These are phyloP conservation scores for Etheostoma nigrum DNA, from an alignment of 2,797 vertebrate species.

Conservation along the genomic window DNA sequence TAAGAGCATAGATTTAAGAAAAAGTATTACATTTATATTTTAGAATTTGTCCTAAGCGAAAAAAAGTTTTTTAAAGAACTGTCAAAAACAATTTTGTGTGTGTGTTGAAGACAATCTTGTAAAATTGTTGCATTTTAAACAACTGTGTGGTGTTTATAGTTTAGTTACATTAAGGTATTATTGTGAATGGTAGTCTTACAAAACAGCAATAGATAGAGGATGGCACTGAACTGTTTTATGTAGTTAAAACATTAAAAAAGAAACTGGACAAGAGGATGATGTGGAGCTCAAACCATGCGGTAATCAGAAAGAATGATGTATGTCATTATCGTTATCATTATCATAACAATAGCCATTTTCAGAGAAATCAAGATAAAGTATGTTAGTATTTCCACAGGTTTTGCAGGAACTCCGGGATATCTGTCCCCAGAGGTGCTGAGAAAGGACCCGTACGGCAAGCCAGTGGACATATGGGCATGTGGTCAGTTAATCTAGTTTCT, in stretches of 20 bases:
- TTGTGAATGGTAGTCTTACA: conserved; percentile 23
- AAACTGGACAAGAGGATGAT: not conserved
- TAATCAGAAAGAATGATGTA: not conserved
- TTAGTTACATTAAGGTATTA: not conserved
- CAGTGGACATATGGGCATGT: conserved; percentile 99
- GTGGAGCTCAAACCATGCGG: too few species aligned
- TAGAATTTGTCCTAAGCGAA: not conserved
- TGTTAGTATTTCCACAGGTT: conserved; percentile 84
- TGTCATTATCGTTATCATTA: not conserved
- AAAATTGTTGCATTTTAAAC: not conserved
- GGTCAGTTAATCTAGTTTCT: conserved; percentile 85
- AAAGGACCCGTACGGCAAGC: conserved; percentile 99
- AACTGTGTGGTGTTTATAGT: not conserved
- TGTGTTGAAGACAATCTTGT: not conserved
- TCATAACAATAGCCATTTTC: not conserved
- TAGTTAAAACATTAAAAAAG: not conserved
- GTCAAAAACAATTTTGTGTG: not conserved
- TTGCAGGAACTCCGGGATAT: conserved; percentile 98
- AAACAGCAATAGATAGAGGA: not conserved
- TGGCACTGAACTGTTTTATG: not conserved
- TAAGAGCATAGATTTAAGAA: not conserved
- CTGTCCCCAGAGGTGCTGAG: conserved; percentile 98
- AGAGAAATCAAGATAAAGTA: not conserved
- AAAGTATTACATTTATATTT: not conserved
- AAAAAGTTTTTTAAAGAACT: not conserved